Conservation (phyloP, 1,140 invertebrate genomes). For the Cyrtorhinus lividipennis region DNA sequence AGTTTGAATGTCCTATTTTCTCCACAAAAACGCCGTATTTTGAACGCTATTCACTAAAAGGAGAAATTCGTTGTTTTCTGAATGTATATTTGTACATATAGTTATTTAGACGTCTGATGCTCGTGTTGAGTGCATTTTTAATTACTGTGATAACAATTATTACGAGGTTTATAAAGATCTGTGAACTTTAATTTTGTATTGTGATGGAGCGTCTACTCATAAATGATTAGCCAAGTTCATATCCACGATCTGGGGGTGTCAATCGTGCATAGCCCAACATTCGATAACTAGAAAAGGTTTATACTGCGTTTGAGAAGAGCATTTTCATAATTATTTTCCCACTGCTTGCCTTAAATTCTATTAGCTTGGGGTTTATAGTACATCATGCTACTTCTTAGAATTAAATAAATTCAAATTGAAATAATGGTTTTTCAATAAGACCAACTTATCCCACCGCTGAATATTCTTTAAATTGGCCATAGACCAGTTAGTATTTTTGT, state of each 20-base stretch:
- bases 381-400: no score
- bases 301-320: neutral
- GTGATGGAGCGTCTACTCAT: neutral
- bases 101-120: neutral
- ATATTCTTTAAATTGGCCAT: no score
- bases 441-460: no score
- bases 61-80: neutral
- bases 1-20: neutral
- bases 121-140: neutral
- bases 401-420: no score
- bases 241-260: neutral
- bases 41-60: neutral
- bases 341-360: neutral
- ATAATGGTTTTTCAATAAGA: no score
- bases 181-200: slow-evolving; percentile 3
- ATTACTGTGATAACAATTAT: slow-evolving; percentile 4
- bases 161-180: slow-evolving; percentile 1
- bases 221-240: neutral
- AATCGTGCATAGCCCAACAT: no score
- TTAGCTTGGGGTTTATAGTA: no score
- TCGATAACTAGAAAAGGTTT: neutral
- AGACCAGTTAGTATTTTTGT: no score
- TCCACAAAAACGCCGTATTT: neutral
- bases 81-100: slow-evolving; percentile 4
- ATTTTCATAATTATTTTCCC: neutral